Conservation (phyloP, 2,797 vertebrate genomes). For the Dicrostonyx torquatus region DNA sequence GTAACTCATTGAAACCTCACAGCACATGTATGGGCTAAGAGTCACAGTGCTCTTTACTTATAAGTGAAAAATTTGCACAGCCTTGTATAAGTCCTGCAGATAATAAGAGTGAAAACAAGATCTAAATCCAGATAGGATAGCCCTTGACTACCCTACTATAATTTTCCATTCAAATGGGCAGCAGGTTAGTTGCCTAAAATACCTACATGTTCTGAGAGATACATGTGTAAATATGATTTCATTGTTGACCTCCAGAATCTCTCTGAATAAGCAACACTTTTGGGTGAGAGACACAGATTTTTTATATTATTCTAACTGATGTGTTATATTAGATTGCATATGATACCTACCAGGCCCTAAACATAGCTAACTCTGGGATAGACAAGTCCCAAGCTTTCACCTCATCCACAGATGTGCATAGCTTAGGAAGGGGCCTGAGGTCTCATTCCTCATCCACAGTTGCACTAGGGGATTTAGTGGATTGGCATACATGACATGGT, state of each 20-base stretch:
- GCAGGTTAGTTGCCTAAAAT: background rate
- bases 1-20: background rate
- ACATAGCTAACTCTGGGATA: background rate
- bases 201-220: background rate
- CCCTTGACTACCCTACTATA: background rate
- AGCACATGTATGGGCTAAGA: background rate
- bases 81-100: background rate
- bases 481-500: background rate
- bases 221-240: background rate
- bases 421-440: background rate
- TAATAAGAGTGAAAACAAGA: background rate
- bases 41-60: background rate
- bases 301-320: conserved; percentile 1
- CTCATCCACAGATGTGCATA: background rate
- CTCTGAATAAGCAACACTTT: background rate
- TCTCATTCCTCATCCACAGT: background rate
- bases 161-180: background rate
- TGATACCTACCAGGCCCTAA: background rate
- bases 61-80: background rate
- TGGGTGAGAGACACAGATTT: background rate
- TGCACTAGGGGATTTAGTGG: background rate
- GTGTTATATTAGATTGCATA: background rate
- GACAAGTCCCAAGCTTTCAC: background rate
- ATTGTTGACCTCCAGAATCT: background rate
- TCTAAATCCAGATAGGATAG: background rate